These are phyloP conservation scores for Forbesichthys agassizii DNA, from an alignment of 2,113 vertebrate genomes.

Conservation along the genomic window DNA sequence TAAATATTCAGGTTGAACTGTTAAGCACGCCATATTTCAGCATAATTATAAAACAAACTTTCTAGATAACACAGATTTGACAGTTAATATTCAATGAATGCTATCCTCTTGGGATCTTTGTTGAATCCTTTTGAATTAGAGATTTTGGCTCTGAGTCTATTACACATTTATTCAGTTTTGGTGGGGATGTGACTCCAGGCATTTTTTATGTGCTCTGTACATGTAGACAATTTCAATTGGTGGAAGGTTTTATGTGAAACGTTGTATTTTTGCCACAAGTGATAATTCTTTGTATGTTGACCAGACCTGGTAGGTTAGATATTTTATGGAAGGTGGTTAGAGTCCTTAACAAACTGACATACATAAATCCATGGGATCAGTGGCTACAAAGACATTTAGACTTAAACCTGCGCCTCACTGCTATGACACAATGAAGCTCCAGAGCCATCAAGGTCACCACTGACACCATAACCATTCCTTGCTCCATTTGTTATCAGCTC, in stretches of 20 bases:
- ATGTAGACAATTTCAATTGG: no score
- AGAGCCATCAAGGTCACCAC: conserved; percentile 65
- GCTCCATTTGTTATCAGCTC: neutral
- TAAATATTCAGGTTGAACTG: neutral
- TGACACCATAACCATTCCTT: conserved; percentile 41
- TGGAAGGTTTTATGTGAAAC: no score
- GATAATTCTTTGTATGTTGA: no score
- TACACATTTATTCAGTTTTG: no score
- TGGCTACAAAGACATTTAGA: conserved; percentile 13
- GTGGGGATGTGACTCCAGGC: no score
- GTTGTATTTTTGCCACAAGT: no score
- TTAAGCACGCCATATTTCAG: neutral
- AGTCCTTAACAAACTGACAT: neutral
- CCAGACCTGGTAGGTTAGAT: no score
- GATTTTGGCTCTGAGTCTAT: no score
- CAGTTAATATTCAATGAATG: no score
- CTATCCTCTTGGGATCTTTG: neutral
- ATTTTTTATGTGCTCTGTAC: no score
- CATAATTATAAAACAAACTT: neutral
- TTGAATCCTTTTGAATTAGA: neutral
- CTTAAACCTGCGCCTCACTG: conserved; percentile 24
- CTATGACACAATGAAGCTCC: conserved; percentile 47
- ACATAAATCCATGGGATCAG: neutral
- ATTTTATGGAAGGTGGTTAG: no score
- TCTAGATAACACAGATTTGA: neutral